Evolutionary conservation across 1,140 invertebrate genomes (phyloP), one percentile per base, ranked within the genome.

Genomic region (Rhopalosiphum maidis): DNA sequence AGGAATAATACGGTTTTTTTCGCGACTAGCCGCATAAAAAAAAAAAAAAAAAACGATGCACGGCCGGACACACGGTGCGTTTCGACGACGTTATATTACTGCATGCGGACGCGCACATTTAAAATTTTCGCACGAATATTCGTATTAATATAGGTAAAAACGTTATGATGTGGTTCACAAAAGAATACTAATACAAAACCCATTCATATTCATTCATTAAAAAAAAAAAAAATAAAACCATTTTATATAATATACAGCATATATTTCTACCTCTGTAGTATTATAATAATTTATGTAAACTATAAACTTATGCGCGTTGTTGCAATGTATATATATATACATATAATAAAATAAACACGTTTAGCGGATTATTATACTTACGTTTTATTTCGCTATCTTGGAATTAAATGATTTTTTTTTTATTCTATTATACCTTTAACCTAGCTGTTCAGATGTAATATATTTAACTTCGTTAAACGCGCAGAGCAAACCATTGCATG

Each of bases 121-220:
- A 77, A 77, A 77, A 77, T 18, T 4, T 77, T 77, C 60, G 60
- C 60, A 77, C 60, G 60, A 77, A 77, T 77, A 77, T 77, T n/a
- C 60, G 60, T 77, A 77, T 68, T 18, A 60, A 77, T 77, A 77
- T 77, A 77, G n/a, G 60, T 18, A 77, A 77, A 68, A 77, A 77
- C 15, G n/a, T 77, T 77, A n/a, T 77, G 60, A n/a, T 77, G 60
- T 15, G 60, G 60, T 18, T 77, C 60, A 77, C 60, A 77, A 77
- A 77, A 77, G 60, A 77, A 77, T 77, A 77, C 60, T 77, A 77
- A 77, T 77, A 6, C n/a, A 35, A 77, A 77, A 77, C 60, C 30
- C 60, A 68, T 68, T 68, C 60, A 68, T 68, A 68, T 68, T 68
- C 60, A n/a, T 77, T 77, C 60, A 77, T 77, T 35, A 77, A 77